Evolutionary conservation across 2,113 vertebrate genomes (phyloP), one percentile per base, ranked within the genome.

Genomic region (Ceyx melanurus): DNA sequence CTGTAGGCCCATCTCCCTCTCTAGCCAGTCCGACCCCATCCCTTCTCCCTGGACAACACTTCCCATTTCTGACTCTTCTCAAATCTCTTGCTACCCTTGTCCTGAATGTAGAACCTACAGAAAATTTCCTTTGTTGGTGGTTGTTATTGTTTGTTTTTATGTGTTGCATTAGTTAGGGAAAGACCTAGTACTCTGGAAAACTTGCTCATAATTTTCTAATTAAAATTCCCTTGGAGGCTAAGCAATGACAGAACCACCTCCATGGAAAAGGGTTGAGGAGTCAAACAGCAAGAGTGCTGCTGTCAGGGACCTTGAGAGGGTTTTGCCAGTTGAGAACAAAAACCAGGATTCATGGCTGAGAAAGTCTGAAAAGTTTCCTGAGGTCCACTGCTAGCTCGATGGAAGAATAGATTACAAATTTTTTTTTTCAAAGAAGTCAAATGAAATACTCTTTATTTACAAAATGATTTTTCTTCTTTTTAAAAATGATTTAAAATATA

Each of bases 1-100:
- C 19, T 2, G 0, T 3, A 15, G 21, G 15, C 14, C 2, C 1
- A 0, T 25, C 17, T 26, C 1, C 13, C 7, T 15, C 9, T 57
- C 1, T 35, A 33, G 42, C 43, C 45, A 14, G 42, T 13, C 28
- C 2, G 1, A 16, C 9, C 22, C n/a, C 2, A 0, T 13, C 9
- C 21, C 25, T 31, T 25, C 12, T 37, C 1, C 31, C 19, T 23
- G 60, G 50, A 5, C 23, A 26, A 48, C 1, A 1, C 37, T 37
- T 68, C 35, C 19, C 2, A 0, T 13, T 60, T 61, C 74, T 33
- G 54, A 4, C 66, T 51, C 14, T 26, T 68, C 21, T 54, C 15
- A 6, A 23, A 7, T 28, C 42, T 26, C 19, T 42, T 20, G 4
- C 21, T 21, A 13, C 5, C 4, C 7, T 13, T 4, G 26, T 33